Conservation (phyloP, 1,140 invertebrate genomes). For the Euwallacea fornicatus region DNA sequence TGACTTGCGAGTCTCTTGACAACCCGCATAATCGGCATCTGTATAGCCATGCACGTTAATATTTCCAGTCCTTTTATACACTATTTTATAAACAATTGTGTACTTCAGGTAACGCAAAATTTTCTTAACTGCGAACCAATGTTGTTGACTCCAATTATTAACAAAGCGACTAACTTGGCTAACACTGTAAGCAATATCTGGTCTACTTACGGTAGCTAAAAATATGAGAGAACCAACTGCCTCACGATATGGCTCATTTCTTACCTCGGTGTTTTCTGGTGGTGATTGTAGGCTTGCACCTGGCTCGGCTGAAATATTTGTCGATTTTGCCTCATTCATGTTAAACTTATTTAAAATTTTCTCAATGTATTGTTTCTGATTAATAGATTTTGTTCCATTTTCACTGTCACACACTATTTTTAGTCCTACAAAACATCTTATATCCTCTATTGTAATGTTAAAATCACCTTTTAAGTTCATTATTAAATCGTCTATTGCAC, state of each 20-base stretch:
- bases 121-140: constrained; percentile 51
- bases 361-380: neutral
- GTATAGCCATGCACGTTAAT: constrained; percentile 2
- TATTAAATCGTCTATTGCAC: neutral
- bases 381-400: neutral
- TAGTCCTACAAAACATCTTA: constrained; percentile 1
- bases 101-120: constrained; percentile 52
- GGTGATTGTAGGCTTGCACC: too few relatives aligned
- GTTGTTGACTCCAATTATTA: constrained; percentile 35
- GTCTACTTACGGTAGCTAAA: constrained; percentile 48
- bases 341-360: neutral
- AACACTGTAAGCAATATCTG: constrained; percentile 53
- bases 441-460: neutral
- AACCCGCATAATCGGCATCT: constrained; percentile 53
- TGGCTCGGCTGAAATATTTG: neutral
- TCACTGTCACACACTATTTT: neutral
- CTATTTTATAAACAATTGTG: neutral
- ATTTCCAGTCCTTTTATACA: constrained; percentile 1
- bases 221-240: constrained; percentile 52
- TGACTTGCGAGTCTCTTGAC: constrained; percentile 47
- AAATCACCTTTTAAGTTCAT: neutral
- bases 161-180: constrained; percentile 45
- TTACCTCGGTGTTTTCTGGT: neutral
- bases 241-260: constrained; percentile 42
- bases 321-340: neutral